Base-by-base conservation (phyloP, 1,140 invertebrate species). In the Stegodyphus dumicola region DNA sequence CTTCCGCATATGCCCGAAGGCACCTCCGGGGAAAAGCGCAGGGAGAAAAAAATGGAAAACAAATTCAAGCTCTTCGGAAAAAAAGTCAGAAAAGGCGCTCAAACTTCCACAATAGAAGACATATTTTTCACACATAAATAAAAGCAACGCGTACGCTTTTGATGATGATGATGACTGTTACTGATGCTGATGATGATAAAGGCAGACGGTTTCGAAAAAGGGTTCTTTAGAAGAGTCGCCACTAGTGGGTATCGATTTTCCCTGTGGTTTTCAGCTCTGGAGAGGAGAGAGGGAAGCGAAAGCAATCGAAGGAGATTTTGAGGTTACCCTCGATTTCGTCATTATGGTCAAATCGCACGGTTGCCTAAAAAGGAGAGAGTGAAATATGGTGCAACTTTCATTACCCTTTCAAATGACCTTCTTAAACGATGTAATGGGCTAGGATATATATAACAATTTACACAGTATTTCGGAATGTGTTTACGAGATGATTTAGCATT, bases 141-240 rank as follows among this genome's bases (percentile, higher is more conserved):
- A 77, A 66, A 77, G 64, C 49, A 77, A 33, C 17, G 49, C 33
- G 33, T 33, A 33, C 33, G 33, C 33, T 33, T 1, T 33, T 33
- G 76, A 77, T 77, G 76, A 77, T 77, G 76, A 77, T 77, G 64
- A 77, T 77, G 76, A 77, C 76, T 66, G 76, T 77, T 77, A 77
- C 76, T 77, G 76, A 77, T 77, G 76, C 76, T 77, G 76, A 76
- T 76, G 74, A 76, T 76, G 74, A 77, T 77, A 77, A 77, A 77
- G 49, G 64, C 76, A 77, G 76, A 77, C 76, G 76, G 76, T 77
- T 67, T 33, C 60, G 33, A 48, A 67, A 67, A 77, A 77, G 60
- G 52, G 76, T n/a, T 52, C 67, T 48, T 33, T 67, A 33, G 18
- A 66, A 52, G 48, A 66, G 64, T 49, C 15, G 15, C 64, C 60